These are phyloP conservation scores for Smutsia temminckii DNA, from an alignment of 2,797 vertebrate genomes.

Conservation along the genomic window DNA sequence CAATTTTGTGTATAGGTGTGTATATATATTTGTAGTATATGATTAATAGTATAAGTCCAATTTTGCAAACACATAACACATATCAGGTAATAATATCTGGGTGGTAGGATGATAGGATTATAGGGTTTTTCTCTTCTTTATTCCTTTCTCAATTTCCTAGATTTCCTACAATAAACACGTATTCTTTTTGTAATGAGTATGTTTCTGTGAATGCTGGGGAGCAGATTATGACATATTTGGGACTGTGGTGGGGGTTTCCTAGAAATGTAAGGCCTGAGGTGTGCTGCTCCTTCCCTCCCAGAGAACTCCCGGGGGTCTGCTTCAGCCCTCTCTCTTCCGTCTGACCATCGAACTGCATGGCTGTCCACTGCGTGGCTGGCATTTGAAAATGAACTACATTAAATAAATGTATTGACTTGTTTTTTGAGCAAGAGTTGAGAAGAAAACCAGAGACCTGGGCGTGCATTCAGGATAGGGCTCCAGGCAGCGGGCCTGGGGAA, in stretches of 20 bases:
- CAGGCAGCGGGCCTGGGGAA: neutral
- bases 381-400: neutral
- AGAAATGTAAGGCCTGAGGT: neutral
- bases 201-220: neutral
- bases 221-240: neutral
- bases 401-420: neutral
- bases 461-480: neutral
- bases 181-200: neutral
- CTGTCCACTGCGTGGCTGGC: neutral
- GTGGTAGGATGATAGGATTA: neutral
- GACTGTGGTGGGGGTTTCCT: neutral
- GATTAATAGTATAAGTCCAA: neutral
- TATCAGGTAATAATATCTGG: neutral
- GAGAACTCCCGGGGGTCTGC: neutral
- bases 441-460: neutral
- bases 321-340: neutral
- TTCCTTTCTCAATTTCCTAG: neutral
- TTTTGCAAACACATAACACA: neutral
- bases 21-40: neutral
- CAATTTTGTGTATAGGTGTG: neutral
- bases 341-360: rapidly evolving
- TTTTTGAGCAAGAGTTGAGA: neutral
- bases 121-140: neutral
- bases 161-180: neutral
- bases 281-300: neutral